Base-by-base conservation (phyloP, 2,888 invertebrate species). In the Sturmia bella region DNA sequence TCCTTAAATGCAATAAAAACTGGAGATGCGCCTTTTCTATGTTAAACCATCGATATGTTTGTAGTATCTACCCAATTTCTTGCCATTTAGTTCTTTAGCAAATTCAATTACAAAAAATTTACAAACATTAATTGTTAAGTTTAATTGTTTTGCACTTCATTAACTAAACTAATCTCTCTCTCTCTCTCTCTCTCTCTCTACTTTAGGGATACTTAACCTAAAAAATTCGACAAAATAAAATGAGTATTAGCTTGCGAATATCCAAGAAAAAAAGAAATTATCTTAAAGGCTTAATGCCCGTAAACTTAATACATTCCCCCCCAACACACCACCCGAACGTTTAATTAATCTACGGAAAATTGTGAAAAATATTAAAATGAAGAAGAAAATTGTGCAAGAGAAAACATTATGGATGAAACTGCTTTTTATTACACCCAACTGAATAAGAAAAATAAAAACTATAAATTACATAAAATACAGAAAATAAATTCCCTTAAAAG, bases 381-480 rank as follows among this genome's bases (percentile, higher is more conserved):
- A 24, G 21, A 13, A 24, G 12, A 56, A 68, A 41, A 43, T 7
- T 68, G 50, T 69, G 61, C 68, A 13, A 24, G 37, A 17, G 9
- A 54, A 41, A 66, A 54, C 54, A 74, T 66, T 70, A 82, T 82
- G 82, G 56, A 78, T 59, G 24, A 70, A 75, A 43, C 15, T 59
- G 73, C 41, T 48, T 21, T 63, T 63, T 68, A 63, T 63, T 72
- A 52, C 32, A 27, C 50, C 41, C 66, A 61, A 5, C n/a, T 63
- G 68, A 56, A 73, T 68, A 63, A 50, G 17, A 37, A 72, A 41
- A 37, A n/a, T n/a, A n/a, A 59, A 3, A 72, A 37, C 24, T 19
- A 39, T 27, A 59, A 69, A 54, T 59, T 66, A 7, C 15, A 21
- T n/a, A 27, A 61, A 59, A 27, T 50, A 57, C 19, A 24, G 59